Evolutionary conservation across 2,888 invertebrate species (phyloP), one percentile per base, ranked within the genome.

Genomic region (Troides helena): DNA sequence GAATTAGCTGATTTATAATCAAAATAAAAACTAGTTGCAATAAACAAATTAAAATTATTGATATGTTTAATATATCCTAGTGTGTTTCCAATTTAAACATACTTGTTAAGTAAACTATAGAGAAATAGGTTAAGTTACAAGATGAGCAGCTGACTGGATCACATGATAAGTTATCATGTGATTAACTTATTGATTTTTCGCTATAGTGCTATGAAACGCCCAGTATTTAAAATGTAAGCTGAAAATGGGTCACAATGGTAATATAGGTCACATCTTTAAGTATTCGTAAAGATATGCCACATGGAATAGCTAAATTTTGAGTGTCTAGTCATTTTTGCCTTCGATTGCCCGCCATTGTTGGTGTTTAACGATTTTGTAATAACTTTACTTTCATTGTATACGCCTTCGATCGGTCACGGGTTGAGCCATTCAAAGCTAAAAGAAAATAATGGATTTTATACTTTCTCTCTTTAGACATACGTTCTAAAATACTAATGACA

Each of bases 131-230:
- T 59, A 66, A 70, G 67, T 63, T 65, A 64, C 25, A 62, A 65
- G 67, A 61, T 65, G 61, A 68, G 68, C 83, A 82, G 82, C 80
- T 84, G 83, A 85, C 80, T 77, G 68, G 71, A 74, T 89, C 89
- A 89, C 86, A 86, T 89, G 89, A 86, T 77, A 62, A 78, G 76
- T 78, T 72, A 72, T 77, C 90, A 89, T 87, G 87, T 89, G 88
- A 88, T 62, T 53, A 62, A 58, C 53, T 69, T 69, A 69, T 69
- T 57, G 68, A 68, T 68, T 67, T 67, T 64, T 30, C 18, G 2
- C 39, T 56, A 64, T 43, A 25, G n/a, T 21, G 21, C 21, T 30
- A 56, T 25, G 64, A 60, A 53, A 36, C 64, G 50, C 63, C 46
- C 46, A 63, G 68, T 53, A 66, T 66, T 71, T 39, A 68, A 59